Conservation (phyloP, 2,888 invertebrate genomes). For the Tupiocoris notatus region DNA sequence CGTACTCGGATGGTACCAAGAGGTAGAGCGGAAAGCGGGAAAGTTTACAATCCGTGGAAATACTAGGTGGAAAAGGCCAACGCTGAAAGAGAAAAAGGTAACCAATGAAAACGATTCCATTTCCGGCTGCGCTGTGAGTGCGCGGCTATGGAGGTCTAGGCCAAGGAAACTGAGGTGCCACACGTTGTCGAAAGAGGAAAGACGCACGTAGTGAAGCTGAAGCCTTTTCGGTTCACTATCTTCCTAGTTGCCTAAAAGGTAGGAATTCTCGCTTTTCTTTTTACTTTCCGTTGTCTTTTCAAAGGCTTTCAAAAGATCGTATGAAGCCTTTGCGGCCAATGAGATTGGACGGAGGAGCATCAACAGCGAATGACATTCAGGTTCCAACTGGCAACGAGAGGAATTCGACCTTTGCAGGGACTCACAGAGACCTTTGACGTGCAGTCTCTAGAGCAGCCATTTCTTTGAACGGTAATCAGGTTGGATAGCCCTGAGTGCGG, state of each 20-base stretch:
- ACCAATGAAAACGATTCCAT: slow-evolving; percentile 41
- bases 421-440: background rate
- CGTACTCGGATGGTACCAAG: background rate
- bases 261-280: background rate
- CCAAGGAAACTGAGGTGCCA: background rate
- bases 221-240: slow-evolving; percentile 3
- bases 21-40: background rate
- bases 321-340: slow-evolving; percentile 10
- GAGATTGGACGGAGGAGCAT: slow-evolving; percentile 3
- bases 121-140: slow-evolving; percentile 26
- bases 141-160: background rate
- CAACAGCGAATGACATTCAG: slow-evolving; percentile 1
- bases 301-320: background rate
- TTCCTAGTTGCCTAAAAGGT: slow-evolving; percentile 14
- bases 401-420: background rate
- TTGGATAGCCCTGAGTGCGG: background rate
- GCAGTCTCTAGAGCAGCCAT: background rate
- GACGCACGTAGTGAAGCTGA: slow-evolving; percentile 9
- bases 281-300: slow-evolving; percentile 12
- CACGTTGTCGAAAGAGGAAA: background rate
- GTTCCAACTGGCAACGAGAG: background rate
- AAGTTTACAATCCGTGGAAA: slow-evolving; percentile 31
- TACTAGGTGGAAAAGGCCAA: background rate
- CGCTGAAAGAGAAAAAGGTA: slow-evolving; percentile 6
- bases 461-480: background rate